Evolutionary conservation across 1,140 invertebrate genomes (phyloP).

Genomic region (Linepithema humile): DNA sequence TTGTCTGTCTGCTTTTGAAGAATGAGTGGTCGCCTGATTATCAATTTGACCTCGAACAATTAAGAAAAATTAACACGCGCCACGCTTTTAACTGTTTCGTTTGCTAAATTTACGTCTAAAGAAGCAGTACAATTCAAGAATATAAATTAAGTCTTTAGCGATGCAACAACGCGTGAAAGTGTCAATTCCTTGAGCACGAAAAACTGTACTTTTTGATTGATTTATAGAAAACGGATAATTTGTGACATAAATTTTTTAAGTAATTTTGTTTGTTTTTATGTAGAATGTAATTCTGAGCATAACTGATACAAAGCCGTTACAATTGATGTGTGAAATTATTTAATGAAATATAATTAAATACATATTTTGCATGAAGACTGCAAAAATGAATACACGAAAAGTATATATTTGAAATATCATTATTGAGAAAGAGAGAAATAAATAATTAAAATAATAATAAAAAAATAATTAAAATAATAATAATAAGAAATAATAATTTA

Average conservation of each 20-base stretch:
- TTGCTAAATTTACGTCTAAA: conserved; percentile 41
- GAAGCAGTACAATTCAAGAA: not conserved
- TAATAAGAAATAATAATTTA: too few relatives aligned
- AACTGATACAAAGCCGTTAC: not conserved
- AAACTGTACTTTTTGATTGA: conserved; percentile 20
- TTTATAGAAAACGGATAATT: not conserved
- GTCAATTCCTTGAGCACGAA: conserved; percentile 10
- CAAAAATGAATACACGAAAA: not conserved
- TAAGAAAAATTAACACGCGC: conserved; percentile 59
- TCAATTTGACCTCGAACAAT: conserved; percentile 45
- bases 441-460: not conserved
- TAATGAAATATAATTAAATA: not conserved
- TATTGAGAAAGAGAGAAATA: too few relatives aligned
- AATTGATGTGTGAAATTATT: not conserved
- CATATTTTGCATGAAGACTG: not conserved
- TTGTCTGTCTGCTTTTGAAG: not conserved
- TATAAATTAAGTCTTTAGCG: not conserved
- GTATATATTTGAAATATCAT: not conserved
- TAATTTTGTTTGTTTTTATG: not conserved
- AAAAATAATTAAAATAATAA: not conserved
- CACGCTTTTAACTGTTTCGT: conserved; percentile 7
- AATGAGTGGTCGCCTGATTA: not conserved
- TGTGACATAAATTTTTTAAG: not conserved
- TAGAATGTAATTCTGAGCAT: too few relatives aligned
- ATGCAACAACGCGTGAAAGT: conserved; percentile 19